These are phyloP conservation scores for Crypturellus undulatus DNA, from an alignment of 2,113 vertebrate genomes.

Conservation along the genomic window DNA sequence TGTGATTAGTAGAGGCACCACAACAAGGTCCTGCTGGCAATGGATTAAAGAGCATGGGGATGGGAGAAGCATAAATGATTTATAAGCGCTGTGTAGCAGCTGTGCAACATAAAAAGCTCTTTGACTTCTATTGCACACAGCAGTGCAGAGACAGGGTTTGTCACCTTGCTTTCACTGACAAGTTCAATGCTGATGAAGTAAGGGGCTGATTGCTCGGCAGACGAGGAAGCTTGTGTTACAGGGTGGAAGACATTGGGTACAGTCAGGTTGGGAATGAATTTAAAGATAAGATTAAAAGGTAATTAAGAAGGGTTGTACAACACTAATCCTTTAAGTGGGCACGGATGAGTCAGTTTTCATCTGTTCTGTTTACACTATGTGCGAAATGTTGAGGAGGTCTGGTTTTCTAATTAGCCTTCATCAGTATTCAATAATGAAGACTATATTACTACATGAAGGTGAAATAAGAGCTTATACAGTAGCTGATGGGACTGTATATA, in stretches of 20 bases:
- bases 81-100: not conserved
- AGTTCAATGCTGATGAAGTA: not conserved
- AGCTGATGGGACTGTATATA: not conserved
- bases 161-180: conserved; percentile 7
- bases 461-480: not conserved
- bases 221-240: not conserved
- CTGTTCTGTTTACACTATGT: not conserved
- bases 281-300: not conserved
- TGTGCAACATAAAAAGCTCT: not conserved
- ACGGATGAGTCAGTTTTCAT: not conserved
- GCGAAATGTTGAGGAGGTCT: not conserved
- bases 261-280: not conserved
- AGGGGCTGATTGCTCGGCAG: conserved; percentile 12
- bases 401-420: not conserved
- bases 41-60: not conserved
- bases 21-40: not conserved
- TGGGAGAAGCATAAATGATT: not conserved
- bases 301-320: conserved; percentile 43
- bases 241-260: not conserved
- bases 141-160: not conserved
- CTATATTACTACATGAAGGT: not conserved
- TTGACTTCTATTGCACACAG: not conserved
- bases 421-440: not conserved
- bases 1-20: not conserved
- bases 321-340: not conserved